These are phyloP conservation scores for Gobio occitaniae DNA, from an alignment of 2,797 vertebrate species.

Conservation along the genomic window DNA sequence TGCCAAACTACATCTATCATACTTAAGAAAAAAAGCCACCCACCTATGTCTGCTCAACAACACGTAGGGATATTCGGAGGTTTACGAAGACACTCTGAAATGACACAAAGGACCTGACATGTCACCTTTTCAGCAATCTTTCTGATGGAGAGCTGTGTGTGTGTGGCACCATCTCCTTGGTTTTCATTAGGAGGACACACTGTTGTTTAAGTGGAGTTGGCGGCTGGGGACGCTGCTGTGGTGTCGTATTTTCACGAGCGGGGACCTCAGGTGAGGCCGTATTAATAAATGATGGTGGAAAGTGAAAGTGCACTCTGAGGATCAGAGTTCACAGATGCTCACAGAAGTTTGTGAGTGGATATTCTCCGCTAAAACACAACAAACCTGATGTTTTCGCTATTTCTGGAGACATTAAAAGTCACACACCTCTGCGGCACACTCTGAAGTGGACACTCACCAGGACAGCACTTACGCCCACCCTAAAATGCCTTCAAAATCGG, in stretches of 20 bases:
- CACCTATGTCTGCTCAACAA: constrained; percentile 67
- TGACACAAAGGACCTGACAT: constrained; percentile 58
- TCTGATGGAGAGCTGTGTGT: constrained; percentile 36
- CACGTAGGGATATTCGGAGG: constrained; percentile 61
- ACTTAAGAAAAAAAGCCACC: constrained; percentile 74
- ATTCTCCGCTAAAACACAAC: constrained; percentile 32
- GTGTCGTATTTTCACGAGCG: constrained; percentile 56
- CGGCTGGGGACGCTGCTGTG: constrained; percentile 58
- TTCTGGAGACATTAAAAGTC: constrained; percentile 19
- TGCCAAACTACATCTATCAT: constrained; percentile 80
- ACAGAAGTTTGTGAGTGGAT: constrained; percentile 7
- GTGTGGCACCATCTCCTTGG: constrained; percentile 54
- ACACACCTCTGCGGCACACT: neutral
- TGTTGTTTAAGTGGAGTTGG: constrained; percentile 74
- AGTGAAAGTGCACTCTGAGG: constrained; percentile 60
- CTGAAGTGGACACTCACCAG: neutral
- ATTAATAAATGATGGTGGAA: constrained; percentile 69
- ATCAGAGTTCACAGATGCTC: constrained; percentile 31
- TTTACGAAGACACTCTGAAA: constrained; percentile 67
- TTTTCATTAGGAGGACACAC: constrained; percentile 66
- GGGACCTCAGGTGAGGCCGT: constrained; percentile 49
- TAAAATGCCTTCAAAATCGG: constrained; percentile 3
- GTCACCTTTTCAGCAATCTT: constrained; percentile 39
- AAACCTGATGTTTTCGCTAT: neutral
- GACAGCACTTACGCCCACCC: neutral